Base-by-base conservation (phyloP, 2,888 invertebrate genomes). In the Scaptomyza cyrtandrae region DNA sequence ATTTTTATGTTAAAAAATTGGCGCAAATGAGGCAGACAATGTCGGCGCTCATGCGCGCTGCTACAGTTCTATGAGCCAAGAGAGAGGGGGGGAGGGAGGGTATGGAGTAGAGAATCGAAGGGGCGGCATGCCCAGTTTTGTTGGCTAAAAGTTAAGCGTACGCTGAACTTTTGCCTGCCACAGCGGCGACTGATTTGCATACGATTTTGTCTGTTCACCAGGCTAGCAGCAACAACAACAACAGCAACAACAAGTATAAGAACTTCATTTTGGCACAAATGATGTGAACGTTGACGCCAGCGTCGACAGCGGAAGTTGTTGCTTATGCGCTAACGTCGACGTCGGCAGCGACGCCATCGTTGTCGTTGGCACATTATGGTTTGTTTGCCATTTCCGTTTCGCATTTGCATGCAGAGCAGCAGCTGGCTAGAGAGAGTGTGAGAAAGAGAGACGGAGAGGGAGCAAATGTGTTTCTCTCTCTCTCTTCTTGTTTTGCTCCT, bases 21-120 rank as follows among this genome's bases (percentile, higher is more conserved):
- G 85, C 83, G 83, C 86, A 89, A 90, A 90, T 88, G 88, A 89
- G 86, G 78, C 89, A 86, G 89, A 86, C 88, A 88, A 88, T 88
- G 84, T 84, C 75, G 84, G 85, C 71, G 86, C 86, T 78, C 78
- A 89, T 85, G 88, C 86, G 86, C 87, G 74, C 48, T 78, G 69
- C 62, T 60, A 37, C 37, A 37, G n/a, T 58, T 65, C 52, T n/a
- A 16, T 16, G 49, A 10, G 39, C 37, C 46, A 52, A 43, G 64
- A 33, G 37, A 0, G 13, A 3, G 35, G 24, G 53, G 44, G 27
- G 41, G 44, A 24, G 46, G 37, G 16, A 27, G 29, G 11, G 7
- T 6, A 9, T 24, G 29, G 11, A 3, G 43, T 29, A 3, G 19
- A 9, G 19, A 9, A 31, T 16, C 14, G 53, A 11, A 48, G 63